These are phyloP conservation scores for Eurystomus glaucurus DNA, from an alignment of 2,797 vertebrate species.

Conservation along the genomic window DNA sequence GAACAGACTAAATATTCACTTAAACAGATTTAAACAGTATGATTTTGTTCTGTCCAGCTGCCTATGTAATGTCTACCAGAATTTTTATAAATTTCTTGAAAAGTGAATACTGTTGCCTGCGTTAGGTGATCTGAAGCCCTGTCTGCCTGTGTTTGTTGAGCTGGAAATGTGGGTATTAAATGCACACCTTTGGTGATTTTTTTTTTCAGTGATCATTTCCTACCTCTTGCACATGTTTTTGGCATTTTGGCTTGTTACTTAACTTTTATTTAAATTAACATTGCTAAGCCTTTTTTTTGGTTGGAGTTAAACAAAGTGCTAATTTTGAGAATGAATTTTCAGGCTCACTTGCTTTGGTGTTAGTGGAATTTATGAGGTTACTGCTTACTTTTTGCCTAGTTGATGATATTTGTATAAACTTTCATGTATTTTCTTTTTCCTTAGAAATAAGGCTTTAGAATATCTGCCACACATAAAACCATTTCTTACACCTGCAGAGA, in stretches of 20 bases:
- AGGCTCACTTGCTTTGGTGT: neutral
- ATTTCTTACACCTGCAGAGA: neutral
- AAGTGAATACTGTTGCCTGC: neutral
- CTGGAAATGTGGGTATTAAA: neutral
- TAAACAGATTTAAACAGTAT: neutral
- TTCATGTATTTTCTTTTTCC: neutral
- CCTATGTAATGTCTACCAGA: neutral
- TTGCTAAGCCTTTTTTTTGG: rapidly evolving
- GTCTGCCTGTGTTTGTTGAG: neutral
- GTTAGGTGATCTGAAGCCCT: neutral
- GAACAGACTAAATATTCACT: neutral
- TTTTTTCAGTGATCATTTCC: neutral
- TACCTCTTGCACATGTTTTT: neutral
- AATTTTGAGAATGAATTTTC: neutral
- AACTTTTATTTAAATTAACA: neutral
- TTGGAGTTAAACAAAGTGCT: neutral
- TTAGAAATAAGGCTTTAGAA: neutral
- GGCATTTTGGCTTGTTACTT: neutral
- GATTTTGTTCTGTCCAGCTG: neutral
- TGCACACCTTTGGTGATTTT: neutral
- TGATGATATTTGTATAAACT: neutral
- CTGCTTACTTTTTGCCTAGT: neutral
- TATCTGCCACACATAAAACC: neutral
- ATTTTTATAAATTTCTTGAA: neutral
- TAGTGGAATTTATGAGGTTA: neutral